Percentiles rank a stretch among this genome's conserved stretches.
These are phyloP conservation scores for Siderastrea siderea DNA, from an alignment of 92 coral and sea anemone species.

Conservation along the genomic window DNA sequence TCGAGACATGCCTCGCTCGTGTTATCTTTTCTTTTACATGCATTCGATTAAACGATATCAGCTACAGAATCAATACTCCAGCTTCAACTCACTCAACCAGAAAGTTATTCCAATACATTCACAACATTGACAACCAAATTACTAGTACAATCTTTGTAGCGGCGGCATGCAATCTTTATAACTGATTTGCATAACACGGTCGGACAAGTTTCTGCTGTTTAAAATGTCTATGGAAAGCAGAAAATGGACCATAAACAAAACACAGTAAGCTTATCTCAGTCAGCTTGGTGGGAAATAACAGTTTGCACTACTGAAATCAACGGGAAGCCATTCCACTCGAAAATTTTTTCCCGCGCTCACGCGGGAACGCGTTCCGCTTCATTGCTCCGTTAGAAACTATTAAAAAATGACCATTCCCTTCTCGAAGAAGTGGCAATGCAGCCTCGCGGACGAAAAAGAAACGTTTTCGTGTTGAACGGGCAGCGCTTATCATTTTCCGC, in stretches of 20 bases:
- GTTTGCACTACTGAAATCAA: neutral
- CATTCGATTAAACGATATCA: conserved; percentile 27
- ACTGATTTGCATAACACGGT: conserved; percentile 15
- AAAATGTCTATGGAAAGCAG: neutral
- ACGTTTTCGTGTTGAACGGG: neutral
- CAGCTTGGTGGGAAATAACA: conserved; percentile 10
- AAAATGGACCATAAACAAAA: neutral
- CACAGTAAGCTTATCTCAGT: neutral
- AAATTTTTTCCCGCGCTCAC: conserved; percentile 17
- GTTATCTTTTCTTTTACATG: conserved; percentile 25
- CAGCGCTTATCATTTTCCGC: conserved; percentile 4
- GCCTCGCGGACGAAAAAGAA: neutral
- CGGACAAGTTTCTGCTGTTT: neutral
- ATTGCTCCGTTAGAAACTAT: neutral
- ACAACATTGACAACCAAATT: conserved; percentile 10
- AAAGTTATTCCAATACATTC: conserved; percentile 33
- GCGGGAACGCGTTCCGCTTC: conserved; percentile 23
- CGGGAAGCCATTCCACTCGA: neutral
- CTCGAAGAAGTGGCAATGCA: neutral
- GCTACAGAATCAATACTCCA: conserved; percentile 5
- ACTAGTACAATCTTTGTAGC: neutral
- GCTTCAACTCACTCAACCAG: conserved; percentile 31
- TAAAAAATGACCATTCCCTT: neutral
- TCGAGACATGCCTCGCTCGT: conserved; percentile 1
- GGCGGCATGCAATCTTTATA: conserved; percentile 35